Evolutionary conservation across 2,797 vertebrate genomes (phyloP).

Genomic region (Alfaro cultratus): DNA sequence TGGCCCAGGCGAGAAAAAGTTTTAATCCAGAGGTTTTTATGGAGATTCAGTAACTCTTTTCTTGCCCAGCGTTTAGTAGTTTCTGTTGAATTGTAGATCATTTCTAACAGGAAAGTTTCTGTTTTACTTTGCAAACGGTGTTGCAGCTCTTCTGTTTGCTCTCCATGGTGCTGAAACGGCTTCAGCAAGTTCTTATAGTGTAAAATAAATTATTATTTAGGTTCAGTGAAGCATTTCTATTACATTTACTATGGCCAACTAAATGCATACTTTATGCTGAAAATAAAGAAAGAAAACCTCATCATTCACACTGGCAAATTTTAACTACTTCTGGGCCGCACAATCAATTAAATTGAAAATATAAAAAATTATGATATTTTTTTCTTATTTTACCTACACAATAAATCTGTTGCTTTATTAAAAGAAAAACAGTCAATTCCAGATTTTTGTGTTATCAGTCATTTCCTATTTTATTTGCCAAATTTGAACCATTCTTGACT

Average conservation of each 20-base stretch:
- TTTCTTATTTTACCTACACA: background rate
- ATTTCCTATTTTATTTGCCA: too few species aligned
- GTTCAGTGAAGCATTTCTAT: background rate
- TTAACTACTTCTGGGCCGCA: too few species aligned
- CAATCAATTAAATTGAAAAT: too few species aligned
- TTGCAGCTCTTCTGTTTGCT: background rate
- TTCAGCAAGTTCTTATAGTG: background rate
- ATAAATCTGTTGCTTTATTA: background rate
- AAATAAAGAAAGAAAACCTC: too few species aligned
- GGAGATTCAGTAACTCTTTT: background rate
- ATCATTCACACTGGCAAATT: too few species aligned
- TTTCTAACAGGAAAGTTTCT: background rate
- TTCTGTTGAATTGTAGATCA: background rate
- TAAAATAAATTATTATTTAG: background rate
- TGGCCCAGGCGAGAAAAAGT: too few species aligned
- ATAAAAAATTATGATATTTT: too few species aligned
- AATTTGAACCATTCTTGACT: too few species aligned
- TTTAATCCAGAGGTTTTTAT: background rate
- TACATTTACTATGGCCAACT: background rate
- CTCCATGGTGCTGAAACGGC: constrained; percentile 1
- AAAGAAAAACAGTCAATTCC: background rate
- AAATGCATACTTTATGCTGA: background rate
- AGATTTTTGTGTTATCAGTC: too few species aligned
- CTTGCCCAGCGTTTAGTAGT: background rate
- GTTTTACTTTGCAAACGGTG: background rate